phyloP scores from a whole-genome alignment of 2,888 invertebrate genomes.

The Meiosimyza decipiens region DNA sequence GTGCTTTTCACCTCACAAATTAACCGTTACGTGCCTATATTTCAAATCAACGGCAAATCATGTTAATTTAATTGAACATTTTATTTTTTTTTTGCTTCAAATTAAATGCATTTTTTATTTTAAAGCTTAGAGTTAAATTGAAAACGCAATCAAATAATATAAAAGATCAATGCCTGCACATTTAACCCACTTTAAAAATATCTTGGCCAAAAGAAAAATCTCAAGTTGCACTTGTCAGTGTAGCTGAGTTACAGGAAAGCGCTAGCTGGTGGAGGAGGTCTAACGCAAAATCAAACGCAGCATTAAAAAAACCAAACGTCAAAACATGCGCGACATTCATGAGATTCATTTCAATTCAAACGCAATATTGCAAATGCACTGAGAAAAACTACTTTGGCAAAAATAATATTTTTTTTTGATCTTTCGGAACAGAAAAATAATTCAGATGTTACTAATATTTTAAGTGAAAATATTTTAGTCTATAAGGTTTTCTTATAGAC shows the following conservation, averaged over 20 bases:
- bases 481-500: too few species aligned
- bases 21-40: slow-evolving; percentile 26
- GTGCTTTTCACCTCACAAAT: slow-evolving; percentile 1
- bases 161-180: slow-evolving; percentile 6
- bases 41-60: slow-evolving; percentile 23
- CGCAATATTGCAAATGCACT: too few species aligned
- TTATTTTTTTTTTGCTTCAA: slow-evolving; percentile 22
- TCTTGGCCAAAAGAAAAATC: slow-evolving; percentile 7
- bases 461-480: too few species aligned
- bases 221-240: slow-evolving; percentile 20
- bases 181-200: slow-evolving; percentile 31
- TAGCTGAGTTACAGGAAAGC: neutral
- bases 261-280: too few species aligned
- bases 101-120: slow-evolving; percentile 34
- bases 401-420: too few species aligned
- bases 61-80: slow-evolving; percentile 35
- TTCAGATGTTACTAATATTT: too few species aligned
- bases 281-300: neutral
- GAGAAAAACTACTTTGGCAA: too few species aligned
- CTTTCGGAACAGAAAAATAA: too few species aligned
- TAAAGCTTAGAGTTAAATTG: neutral
- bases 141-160: neutral
- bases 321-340: too few species aligned
- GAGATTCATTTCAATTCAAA: too few species aligned
- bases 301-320: neutral